These are phyloP conservation scores for Melinopterus prodromus DNA, from an alignment of 2,888 invertebrate species.

Conservation along the genomic window DNA sequence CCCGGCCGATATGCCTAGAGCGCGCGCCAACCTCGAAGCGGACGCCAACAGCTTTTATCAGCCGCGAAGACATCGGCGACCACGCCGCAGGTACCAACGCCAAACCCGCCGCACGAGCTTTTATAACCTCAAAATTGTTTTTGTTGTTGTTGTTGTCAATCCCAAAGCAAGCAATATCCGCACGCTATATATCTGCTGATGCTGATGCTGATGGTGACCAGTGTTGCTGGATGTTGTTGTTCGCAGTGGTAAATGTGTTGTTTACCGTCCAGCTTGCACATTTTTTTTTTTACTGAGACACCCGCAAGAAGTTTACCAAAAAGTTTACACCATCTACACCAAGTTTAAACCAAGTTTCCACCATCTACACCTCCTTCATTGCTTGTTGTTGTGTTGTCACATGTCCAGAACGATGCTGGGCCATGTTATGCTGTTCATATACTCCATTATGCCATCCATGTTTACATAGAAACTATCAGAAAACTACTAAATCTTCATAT, in stretches of 20 bases:
- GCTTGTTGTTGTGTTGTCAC: not conserved
- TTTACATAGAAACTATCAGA: too few relatives aligned
- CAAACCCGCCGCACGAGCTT: constrained; percentile 40
- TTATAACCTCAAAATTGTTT: not conserved
- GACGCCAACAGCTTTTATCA: constrained; percentile 50
- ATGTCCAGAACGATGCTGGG: not conserved
- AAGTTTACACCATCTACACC: not conserved
- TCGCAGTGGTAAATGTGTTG: constrained; percentile 19
- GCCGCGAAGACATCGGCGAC: constrained; percentile 47
- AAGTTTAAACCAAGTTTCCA: not conserved
- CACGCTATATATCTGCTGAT: not conserved
- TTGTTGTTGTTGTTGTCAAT: not conserved
- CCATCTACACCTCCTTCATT: not conserved
- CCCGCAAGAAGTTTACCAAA: not conserved
- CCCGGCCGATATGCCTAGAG: constrained; percentile 52
- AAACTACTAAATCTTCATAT: too few relatives aligned
- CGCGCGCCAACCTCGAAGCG: constrained; percentile 50
- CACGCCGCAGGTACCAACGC: constrained; percentile 47
- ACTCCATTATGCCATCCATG: too few relatives aligned
- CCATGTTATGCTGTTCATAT: not conserved
- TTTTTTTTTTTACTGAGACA: not conserved
- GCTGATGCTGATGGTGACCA: not conserved
- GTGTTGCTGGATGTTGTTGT: constrained; percentile 17
- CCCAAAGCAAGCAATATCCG: not conserved
- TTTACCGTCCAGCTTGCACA: constrained; percentile 11